These are phyloP conservation scores for Tragelaphus buxtoni DNA, from an alignment of 2,113 vertebrate species.

Conservation along the genomic window DNA sequence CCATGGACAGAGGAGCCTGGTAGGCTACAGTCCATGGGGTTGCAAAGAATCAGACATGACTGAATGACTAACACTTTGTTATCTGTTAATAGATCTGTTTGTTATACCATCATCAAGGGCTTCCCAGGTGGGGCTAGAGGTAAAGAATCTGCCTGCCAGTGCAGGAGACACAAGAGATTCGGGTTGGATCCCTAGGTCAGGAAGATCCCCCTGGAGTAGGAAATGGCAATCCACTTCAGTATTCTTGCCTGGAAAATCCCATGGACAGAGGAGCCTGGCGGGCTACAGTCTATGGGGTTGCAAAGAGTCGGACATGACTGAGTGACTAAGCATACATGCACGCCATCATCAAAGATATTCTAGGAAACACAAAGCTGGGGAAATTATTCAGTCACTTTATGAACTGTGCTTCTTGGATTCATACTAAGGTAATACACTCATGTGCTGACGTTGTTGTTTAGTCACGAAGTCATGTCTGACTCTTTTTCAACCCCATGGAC, in stretches of 20 bases:
- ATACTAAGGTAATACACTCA: background rate
- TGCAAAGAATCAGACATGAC: background rate
- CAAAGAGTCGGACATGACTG: background rate
- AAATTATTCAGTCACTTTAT: background rate
- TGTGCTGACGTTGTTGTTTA: background rate
- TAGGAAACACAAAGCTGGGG: background rate
- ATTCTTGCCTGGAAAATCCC: background rate
- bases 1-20: background rate
- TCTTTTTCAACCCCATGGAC: background rate
- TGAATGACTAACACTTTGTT: background rate
- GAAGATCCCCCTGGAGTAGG: background rate
- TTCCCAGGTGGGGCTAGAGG: background rate
- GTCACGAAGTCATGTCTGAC: background rate
- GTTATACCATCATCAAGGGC: background rate
- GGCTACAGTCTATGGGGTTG: background rate
- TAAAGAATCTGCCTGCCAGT: background rate
- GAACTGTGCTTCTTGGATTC: slow-evolving; percentile 1
- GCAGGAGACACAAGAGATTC: background rate
- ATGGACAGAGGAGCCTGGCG: background rate
- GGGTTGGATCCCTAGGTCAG: background rate
- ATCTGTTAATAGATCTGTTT: background rate
- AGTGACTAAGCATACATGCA: background rate
- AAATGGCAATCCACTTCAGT: background rate
- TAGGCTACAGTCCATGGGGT: background rate
- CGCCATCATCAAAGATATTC: background rate